Conservation (phyloP, 2,888 invertebrate species). For the Dynastes maya region DNA sequence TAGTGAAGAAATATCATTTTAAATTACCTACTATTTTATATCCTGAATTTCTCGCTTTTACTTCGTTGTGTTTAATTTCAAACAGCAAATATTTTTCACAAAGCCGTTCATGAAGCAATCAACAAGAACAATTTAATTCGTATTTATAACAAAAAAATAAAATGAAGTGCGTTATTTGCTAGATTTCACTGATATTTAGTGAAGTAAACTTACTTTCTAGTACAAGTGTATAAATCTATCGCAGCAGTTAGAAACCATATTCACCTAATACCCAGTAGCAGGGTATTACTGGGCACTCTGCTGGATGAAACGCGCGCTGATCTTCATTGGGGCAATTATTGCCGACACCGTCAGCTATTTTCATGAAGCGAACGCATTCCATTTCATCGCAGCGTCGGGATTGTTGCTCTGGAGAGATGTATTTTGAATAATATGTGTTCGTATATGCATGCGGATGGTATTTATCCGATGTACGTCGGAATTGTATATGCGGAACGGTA, state of each 20-base stretch:
- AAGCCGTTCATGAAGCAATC: too few species aligned
- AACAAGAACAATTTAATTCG: too few species aligned
- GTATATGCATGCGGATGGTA: conserved; percentile 8
- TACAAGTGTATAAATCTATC: too few species aligned
- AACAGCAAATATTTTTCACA: too few species aligned
- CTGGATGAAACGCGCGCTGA: conserved; percentile 36
- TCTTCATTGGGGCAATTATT: conserved; percentile 28
- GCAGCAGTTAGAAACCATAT: neutral
- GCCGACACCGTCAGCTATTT: conserved; percentile 28
- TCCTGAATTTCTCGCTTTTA: too few species aligned
- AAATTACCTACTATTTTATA: too few species aligned
- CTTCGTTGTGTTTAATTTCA: too few species aligned
- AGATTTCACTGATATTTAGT: too few species aligned
- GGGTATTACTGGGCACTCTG: conserved; percentile 38
- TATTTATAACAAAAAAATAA: too few species aligned
- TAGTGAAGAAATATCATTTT: too few species aligned
- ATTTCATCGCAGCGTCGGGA: neutral
- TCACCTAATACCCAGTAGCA: neutral
- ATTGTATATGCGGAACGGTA: neutral
- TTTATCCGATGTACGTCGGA: neutral
- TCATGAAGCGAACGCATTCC: conserved; percentile 13
- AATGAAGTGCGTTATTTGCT: too few species aligned
- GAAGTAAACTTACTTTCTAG: too few species aligned
- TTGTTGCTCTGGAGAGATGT: neutral
- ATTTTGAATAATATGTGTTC: conserved; percentile 6